Evolutionary conservation across 2,113 vertebrate species (phyloP), one percentile per base, ranked within the genome.

Genomic region (Geothlypis trichas): DNA sequence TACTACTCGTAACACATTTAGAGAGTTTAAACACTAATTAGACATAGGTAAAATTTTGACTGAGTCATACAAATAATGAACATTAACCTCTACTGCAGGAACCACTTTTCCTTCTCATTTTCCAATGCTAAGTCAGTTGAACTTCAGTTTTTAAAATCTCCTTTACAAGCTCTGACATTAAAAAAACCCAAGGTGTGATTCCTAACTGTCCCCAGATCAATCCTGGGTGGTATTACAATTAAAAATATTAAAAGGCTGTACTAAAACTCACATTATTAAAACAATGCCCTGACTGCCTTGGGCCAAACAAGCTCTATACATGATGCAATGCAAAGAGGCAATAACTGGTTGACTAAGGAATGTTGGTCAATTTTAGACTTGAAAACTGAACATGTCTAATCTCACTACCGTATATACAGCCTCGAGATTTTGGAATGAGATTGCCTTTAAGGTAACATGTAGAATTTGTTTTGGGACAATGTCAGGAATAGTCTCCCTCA

Each of bases 381-480:
- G 71, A 71, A 91, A 90, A 80, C 35, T 52, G 51, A 88, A 59
- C 30, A 27, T 6, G 22, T 58, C 55, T 85, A 46, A 90, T 76
- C 79, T 96, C 74, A 93, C n/a, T 65, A 44, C 55, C 62, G 28
- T 42, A 79, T 30, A 58, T 6, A n/a, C 5, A 71, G 59, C 39
- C 39, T 67, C 17, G 17, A 90, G 47, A 21, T 95, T 95, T 80
- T 44, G 63, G 37, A 77, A n/a, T 9, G 35, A 74, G 55, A 57
- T 3, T 69, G 58, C 51, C 84, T 87, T 90, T 72, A 93, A 88
- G 68, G 65, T 52, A 96, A 74, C 15, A 27, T 1, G 28, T n/a
- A 75, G 78, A 89, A 65, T 76, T 81, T 81, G 17, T 52, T 94
- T 84, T 61, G 85, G 61, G 80, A 89, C 28, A 73, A 76, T 0